A percentile compares a stretch with the other conserved stretches of the same genome.
These are phyloP conservation scores for Anthonomus grandis DNA, from an alignment of 1,140 invertebrate genomes.

Conservation along the genomic window DNA sequence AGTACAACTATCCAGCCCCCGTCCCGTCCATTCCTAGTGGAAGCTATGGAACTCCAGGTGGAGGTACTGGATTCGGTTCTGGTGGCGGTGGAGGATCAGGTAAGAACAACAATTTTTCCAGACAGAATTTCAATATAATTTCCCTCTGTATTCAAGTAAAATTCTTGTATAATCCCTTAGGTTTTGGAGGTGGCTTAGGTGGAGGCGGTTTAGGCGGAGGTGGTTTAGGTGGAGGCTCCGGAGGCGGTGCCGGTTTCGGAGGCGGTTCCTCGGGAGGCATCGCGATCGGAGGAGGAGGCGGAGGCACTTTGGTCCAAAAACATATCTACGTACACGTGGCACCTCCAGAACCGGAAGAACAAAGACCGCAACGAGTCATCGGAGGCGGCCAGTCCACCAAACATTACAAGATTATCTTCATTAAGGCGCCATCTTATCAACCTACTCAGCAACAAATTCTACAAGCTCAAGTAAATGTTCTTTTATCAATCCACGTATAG, in stretches of 20 bases:
- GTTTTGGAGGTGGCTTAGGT: neutral
- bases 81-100: neutral
- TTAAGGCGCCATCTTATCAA: conserved; percentile 79
- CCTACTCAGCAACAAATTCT: conserved; percentile 65
- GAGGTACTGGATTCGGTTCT: neutral
- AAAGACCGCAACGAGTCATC: conserved; percentile 56
- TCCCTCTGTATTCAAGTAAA: neutral
- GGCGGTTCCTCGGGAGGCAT: conserved; percentile 3
- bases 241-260: conserved; percentile 4
- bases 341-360: conserved; percentile 70
- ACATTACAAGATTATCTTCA: conserved; percentile 88
- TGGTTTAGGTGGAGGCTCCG: conserved; percentile 17
- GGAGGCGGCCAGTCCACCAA: conserved; percentile 66
- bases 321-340: conserved; percentile 70
- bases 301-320: conserved; percentile 57
- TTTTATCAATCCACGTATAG: neutral
- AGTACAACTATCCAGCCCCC: conserved; percentile 23
- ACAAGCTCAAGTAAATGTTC: conserved; percentile 55
- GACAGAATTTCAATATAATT: no score
- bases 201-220: neutral
- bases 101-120: conserved; percentile 1
- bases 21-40: neutral
- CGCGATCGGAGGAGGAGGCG: conserved; percentile 16
- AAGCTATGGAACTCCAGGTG: conserved; percentile 5
- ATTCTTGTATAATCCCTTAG: neutral